Evolutionary conservation across 2,888 invertebrate species (phyloP), one percentile per base, ranked within the genome.

Genomic region (Tetropium fuscum): DNA sequence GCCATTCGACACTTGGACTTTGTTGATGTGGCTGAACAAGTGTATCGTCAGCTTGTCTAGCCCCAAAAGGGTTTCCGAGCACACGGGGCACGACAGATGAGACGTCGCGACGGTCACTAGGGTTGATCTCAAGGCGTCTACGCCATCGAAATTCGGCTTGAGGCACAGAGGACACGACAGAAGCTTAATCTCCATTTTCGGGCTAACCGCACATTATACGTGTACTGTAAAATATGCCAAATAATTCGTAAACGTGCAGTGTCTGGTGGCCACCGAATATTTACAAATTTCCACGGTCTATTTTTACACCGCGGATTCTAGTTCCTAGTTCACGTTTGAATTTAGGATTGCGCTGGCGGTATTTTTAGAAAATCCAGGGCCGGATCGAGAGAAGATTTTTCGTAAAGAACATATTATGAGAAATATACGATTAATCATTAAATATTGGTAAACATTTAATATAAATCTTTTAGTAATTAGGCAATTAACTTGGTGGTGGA

Each of bases 11-110:
- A 30, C 18, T 18, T 38, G 16, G 7, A 38, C 48, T 11, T 34
- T 53, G 16, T 19, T 43, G 5, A 60, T 36, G 13, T 63, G 65
- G 8, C 88, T 88, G 75, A 93, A 93, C 66, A 94, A 83, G 80
- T 94, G 93, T 74, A 93, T 92, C 0, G 93, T 93, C 47, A 93
- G 83, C 82, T 93, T 93, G 79, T 93, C 93, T 65, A 94, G 84
- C 1, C 93, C 93, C 63, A 87, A 82, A 13, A 93, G 83, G 69
- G 88, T 83, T 73, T 93, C 92, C 73, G 88, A 87, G 77, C 94
- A 94, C 60, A 93, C 87, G 8, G 93, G 93, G 77, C 94, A 94
- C 51, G 85, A 78, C 68, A 93, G 83, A 63, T 88, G 89, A 62
- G 91, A 88, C 43, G 91, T 92, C 10, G 93, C 90, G 32, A 90